Evolutionary conservation across 1,140 invertebrate genomes (phyloP).

Genomic region (Drosophila malerkotliana): DNA sequence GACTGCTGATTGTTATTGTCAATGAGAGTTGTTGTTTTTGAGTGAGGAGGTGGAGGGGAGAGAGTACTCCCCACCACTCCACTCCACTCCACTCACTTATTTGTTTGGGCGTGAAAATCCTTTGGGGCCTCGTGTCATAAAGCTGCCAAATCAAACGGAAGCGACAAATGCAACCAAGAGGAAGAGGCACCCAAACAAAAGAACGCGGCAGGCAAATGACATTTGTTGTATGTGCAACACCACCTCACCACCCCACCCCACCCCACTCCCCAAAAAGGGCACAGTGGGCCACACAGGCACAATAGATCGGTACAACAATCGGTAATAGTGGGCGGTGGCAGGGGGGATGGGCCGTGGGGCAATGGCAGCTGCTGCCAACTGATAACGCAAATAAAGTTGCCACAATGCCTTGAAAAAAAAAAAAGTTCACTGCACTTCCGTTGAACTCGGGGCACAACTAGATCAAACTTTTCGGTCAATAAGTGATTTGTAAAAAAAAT

Average conservation of each 20-base stretch:
- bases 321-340: neutral
- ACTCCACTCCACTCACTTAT: conserved; percentile 8
- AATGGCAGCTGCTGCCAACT: conserved; percentile 39
- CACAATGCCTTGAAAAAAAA: conserved; percentile 20
- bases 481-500: neutral
- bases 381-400: conserved; percentile 44
- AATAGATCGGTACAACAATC: conserved; percentile 7
- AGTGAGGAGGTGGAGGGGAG: neutral
- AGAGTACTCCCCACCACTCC: too few species aligned
- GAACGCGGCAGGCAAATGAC: conserved; percentile 44
- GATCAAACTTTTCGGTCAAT: neutral
- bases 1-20: conserved; percentile 1
- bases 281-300: conserved; percentile 35
- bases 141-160: conserved; percentile 75
- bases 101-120: conserved; percentile 63
- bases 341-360: neutral
- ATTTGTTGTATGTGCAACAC: conserved; percentile 21
- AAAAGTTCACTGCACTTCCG: conserved; percentile 43
- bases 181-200: conserved; percentile 32
- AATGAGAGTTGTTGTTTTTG: conserved; percentile 10
- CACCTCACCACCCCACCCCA: neutral
- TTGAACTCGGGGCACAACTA: conserved; percentile 18
- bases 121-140: conserved; percentile 63
- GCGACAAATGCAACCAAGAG: conserved; percentile 53
- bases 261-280: neutral